Evolutionary conservation across 2,113 vertebrate species (phyloP).

Genomic region (Aramus guarauna): DNA sequence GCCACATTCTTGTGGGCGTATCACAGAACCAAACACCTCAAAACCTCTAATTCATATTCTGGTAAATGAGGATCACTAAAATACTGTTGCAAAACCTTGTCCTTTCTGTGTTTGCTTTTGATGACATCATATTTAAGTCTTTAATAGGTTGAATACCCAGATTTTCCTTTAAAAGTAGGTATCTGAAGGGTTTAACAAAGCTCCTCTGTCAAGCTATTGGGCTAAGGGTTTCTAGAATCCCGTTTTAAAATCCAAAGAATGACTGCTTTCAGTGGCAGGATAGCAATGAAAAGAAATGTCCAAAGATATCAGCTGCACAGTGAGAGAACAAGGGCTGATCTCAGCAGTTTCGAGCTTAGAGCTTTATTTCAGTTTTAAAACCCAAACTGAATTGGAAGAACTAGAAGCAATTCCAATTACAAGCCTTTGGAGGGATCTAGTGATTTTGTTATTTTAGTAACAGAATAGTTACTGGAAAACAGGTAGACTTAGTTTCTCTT

Average conservation of each 20-base stretch:
- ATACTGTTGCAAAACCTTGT: not conserved
- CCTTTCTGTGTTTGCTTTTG: constrained; percentile 1
- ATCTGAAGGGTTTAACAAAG: constrained; percentile 50
- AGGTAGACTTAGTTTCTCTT: not conserved
- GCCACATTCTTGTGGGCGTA: constrained; percentile 3
- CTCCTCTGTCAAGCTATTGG: constrained; percentile 40
- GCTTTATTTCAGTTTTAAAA: constrained; percentile 10
- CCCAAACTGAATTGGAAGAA: not conserved
- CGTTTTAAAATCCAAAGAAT: constrained; percentile 43
- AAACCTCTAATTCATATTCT: constrained; percentile 16
- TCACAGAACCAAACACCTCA: constrained; percentile 12
- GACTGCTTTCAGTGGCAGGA: constrained; percentile 49
- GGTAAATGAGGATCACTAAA: constrained; percentile 13
- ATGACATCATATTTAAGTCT: constrained; percentile 28
- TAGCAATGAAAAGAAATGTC: constrained; percentile 39
- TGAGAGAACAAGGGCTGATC: constrained; percentile 21
- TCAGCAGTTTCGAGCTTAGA: constrained; percentile 5
- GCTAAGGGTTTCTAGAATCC: not conserved
- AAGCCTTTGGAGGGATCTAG: not conserved
- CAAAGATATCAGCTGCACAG: constrained; percentile 54
- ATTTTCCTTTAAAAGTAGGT: constrained; percentile 37
- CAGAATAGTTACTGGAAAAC: not conserved
- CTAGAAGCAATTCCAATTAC: not conserved
- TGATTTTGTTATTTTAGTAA: not conserved
- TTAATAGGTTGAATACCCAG: constrained; percentile 34